These are phyloP conservation scores for Enteromius radiatus DNA, from an alignment of 2,797 vertebrate species.

Conservation along the genomic window DNA sequence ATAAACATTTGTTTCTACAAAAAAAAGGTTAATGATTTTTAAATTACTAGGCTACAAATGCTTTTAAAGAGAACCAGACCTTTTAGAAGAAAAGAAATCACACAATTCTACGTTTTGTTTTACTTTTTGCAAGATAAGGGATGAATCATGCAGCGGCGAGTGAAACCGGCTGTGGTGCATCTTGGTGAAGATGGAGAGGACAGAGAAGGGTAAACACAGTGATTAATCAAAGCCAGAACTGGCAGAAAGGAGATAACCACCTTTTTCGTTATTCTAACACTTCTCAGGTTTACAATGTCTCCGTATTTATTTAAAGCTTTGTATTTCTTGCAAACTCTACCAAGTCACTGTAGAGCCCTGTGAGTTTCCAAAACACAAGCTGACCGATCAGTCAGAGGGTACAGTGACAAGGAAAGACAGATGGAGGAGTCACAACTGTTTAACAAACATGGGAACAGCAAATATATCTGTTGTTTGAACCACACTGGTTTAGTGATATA, in stretches of 20 bases:
- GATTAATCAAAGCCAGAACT: slow-evolving; percentile 44
- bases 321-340: slow-evolving; percentile 15
- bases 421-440: neutral
- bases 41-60: neutral
- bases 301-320: slow-evolving; percentile 38
- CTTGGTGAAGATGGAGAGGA: slow-evolving; percentile 23
- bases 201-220: slow-evolving; percentile 38
- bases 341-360: neutral
- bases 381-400: neutral
- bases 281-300: neutral
- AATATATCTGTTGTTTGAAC: no score
- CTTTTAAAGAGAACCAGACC: neutral
- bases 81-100: slow-evolving; percentile 24
- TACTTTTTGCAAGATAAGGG: slow-evolving; percentile 26
- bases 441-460: neutral
- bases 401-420: neutral
- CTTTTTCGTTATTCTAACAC: neutral
- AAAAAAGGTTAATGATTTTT: neutral
- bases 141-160: slow-evolving; percentile 13
- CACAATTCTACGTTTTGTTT: slow-evolving; percentile 5
- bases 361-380: neutral
- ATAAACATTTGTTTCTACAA: neutral
- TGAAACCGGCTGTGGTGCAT: slow-evolving; percentile 33
- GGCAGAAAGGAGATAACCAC: slow-evolving; percentile 39
- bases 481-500: no score